Evolutionary conservation across 2,888 invertebrate species (phyloP), one percentile per base, ranked within the genome.

Genomic region (Ellobium chinense): DNA sequence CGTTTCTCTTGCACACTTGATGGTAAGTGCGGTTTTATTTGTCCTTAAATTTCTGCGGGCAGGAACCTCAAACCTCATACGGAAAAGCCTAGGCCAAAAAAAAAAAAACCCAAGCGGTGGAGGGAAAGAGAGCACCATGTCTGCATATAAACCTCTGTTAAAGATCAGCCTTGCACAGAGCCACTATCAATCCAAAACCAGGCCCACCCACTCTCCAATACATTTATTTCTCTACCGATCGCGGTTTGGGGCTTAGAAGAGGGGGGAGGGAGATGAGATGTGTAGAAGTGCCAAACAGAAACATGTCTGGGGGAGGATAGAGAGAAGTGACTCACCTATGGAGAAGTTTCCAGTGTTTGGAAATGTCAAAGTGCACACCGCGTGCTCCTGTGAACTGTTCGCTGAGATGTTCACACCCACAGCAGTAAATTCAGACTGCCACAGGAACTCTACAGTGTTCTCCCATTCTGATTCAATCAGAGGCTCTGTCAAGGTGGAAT

Each of bases 281-380:
- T 46, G 18, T 46, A 46, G 46, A 18, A 18, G 9, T 12, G 46
- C 46, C 46, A 46, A 46, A 46, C 18, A 12, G 46, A 46, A 46
- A 46, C 46, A 18, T 46, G n/a, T 54, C 36, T 4, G 46, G 29
- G 31, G 46, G 31, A 1, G 14, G 69, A 21, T 54, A 54, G 9
- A 54, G n/a, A n/a, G 4, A 72, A 56, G 62, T 76, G 72, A 72
- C 78, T 78, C 72, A 78, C 78, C 65, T 54, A 65, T 66, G 29
- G n/a, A 29, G 72, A 78, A 78, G 56, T 62, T 72, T 78, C 78
- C 78, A n/a, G 65, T 27, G 46, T 27, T 70, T 24, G 65, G 78
- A 78, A 78, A 78, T 70, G 78, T 72, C 78, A 78, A 63, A 78
- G 72, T 78, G 63, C 72, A 73, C n/a, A 56, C 62, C 27, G 29